Evolutionary conservation across 2,888 invertebrate genomes (phyloP).

Genomic region (Ypsolopha sequella): DNA sequence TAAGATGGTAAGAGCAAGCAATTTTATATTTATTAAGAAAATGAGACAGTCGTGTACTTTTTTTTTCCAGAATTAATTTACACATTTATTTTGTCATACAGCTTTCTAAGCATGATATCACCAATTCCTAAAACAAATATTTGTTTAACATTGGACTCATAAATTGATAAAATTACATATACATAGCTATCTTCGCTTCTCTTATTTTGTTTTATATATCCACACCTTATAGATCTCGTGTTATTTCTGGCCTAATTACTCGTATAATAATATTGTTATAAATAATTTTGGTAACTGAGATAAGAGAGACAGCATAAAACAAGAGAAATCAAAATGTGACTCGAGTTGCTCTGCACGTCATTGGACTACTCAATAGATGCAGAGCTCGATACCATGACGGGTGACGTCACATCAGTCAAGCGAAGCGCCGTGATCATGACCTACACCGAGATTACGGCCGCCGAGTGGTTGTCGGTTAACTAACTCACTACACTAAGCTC

Average conservation of each 20-base stretch:
- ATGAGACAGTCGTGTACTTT: slow-evolving; percentile 32
- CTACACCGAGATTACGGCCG: background rate
- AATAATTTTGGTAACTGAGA: background rate
- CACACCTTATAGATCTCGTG: background rate
- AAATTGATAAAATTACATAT: slow-evolving; percentile 20
- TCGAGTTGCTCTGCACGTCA: background rate
- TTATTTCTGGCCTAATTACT: background rate
- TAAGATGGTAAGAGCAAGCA: slow-evolving; percentile 1
- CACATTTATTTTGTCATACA: slow-evolving; percentile 58
- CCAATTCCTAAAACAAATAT: slow-evolving; percentile 44
- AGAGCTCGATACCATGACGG: too few species aligned
- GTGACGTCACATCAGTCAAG: background rate
- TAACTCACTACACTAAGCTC: background rate
- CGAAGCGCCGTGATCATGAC: background rate
- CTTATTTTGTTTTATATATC: slow-evolving; percentile 12
- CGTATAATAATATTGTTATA: background rate
- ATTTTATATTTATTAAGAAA: slow-evolving; percentile 22
- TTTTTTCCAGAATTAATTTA: slow-evolving; percentile 51
- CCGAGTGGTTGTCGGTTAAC: too few species aligned
- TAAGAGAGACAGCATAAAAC: background rate
- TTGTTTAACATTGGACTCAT: slow-evolving; percentile 34
- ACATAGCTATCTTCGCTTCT: slow-evolving; percentile 20
- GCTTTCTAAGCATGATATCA: slow-evolving; percentile 47
- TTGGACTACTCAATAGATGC: too few species aligned
- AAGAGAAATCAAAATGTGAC: background rate